Percentiles rank a stretch among this genome's conserved stretches.
Conservation (phyloP, 2,113 vertebrate species). For the Brachyhypopomus gauderio region DNA sequence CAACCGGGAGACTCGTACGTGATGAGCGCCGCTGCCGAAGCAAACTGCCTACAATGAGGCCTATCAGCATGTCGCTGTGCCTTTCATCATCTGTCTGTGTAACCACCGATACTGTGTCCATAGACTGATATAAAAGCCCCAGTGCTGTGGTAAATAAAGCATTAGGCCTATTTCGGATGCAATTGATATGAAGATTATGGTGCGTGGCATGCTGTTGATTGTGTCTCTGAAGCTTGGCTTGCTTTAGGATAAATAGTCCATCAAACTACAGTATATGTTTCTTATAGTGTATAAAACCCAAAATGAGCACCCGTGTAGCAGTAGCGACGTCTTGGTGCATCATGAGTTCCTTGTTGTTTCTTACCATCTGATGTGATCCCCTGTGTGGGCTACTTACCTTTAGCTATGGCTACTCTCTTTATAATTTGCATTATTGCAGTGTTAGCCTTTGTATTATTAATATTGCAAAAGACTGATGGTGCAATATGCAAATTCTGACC, state of each 20-base stretch:
- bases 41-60: neutral
- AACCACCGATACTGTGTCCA: neutral
- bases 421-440: too few species aligned
- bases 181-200: neutral
- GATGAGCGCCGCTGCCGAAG: neutral
- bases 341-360: neutral
- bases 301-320: neutral
- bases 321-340: neutral
- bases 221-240: neutral
- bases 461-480: too few species aligned
- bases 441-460: too few species aligned
- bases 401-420: too few species aligned
- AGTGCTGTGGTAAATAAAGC: neutral
- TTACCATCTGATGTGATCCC: neutral
- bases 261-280: neutral
- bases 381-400: neutral
- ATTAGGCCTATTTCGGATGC: neutral
- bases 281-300: neutral
- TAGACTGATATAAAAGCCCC: neutral
- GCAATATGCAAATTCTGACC: too few species aligned
- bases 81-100: slow-evolving; percentile 20
- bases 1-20: slow-evolving; percentile 2
- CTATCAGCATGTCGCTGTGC: neutral
- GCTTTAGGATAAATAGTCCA: neutral
- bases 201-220: neutral